A percentile compares a stretch with the other conserved stretches of the same genome.
Evolutionary conservation across 2,888 invertebrate genomes (phyloP).

Genomic region (Platycheirus rosarum): DNA sequence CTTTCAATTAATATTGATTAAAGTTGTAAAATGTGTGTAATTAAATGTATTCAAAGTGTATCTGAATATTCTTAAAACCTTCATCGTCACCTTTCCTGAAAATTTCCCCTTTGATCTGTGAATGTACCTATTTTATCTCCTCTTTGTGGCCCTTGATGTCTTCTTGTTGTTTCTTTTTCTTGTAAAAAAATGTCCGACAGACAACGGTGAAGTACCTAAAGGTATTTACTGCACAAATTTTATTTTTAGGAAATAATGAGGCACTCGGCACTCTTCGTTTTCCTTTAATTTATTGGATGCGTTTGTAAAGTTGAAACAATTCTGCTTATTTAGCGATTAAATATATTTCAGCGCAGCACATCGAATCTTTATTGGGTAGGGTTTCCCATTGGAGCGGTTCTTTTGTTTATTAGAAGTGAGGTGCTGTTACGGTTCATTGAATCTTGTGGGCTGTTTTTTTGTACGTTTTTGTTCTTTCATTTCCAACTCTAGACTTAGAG

Average conservation of each 20-base stretch:
- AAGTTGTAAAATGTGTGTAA: too few relatives aligned
- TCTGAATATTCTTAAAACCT: too few relatives aligned
- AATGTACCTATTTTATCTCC: background rate
- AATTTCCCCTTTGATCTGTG: too few relatives aligned
- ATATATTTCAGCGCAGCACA: constrained; percentile 25
- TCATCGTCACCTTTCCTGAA: too few relatives aligned
- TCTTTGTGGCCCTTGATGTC: constrained; percentile 9
- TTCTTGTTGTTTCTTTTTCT: background rate
- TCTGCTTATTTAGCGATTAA: constrained; percentile 44
- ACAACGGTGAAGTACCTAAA: constrained; percentile 22
- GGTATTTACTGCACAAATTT: constrained; percentile 27
- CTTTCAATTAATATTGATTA: background rate
- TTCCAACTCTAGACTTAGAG: background rate
- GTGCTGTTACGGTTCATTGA: constrained; percentile 9
- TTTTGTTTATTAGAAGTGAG: too few relatives aligned
- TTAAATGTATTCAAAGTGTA: too few relatives aligned
- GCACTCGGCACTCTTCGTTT: background rate
- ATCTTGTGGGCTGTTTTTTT: background rate
- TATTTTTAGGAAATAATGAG: constrained; percentile 63
- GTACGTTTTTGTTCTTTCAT: background rate
- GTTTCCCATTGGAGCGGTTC: background rate
- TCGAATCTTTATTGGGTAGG: background rate
- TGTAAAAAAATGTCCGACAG: constrained; percentile 11
- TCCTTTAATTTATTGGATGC: background rate
- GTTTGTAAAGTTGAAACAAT: constrained; percentile 22